phyloP scores from a whole-genome alignment of 2,113 vertebrate species.

The Meles meles region DNA sequence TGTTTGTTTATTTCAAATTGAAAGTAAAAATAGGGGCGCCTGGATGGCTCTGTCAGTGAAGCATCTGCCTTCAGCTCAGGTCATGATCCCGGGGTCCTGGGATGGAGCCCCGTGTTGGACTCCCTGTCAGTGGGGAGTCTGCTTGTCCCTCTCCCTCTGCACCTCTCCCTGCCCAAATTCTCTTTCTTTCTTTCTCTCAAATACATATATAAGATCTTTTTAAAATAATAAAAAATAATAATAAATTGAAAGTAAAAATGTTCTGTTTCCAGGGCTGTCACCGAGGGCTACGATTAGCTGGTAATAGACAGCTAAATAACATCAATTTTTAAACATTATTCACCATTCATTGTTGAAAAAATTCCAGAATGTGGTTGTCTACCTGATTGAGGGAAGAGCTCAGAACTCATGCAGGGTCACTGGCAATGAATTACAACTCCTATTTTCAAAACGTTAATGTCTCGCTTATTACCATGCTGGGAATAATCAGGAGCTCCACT shows the following conservation, averaged over 20 bases:
- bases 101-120: accelerated
- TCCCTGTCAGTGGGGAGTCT: neutral
- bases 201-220: neutral
- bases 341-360: neutral
- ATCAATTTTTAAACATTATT: neutral
- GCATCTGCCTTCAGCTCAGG: neutral
- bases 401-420: neutral
- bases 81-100: neutral
- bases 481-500: neutral
- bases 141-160: neutral
- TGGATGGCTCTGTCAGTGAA: neutral
- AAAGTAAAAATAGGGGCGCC: neutral
- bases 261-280: neutral
- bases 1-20: neutral
- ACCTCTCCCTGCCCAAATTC: neutral
- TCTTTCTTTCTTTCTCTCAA: neutral
- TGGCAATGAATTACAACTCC: neutral
- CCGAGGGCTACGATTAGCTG: neutral
- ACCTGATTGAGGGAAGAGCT: neutral
- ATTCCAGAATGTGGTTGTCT: neutral
- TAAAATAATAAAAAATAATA: neutral
- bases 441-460: neutral
- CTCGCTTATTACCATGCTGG: neutral
- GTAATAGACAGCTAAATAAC: neutral
- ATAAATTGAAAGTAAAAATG: neutral